phyloP scores from a whole-genome alignment of 64 coral and sea anemone genomes.

The Pocillopora verrucosa region DNA sequence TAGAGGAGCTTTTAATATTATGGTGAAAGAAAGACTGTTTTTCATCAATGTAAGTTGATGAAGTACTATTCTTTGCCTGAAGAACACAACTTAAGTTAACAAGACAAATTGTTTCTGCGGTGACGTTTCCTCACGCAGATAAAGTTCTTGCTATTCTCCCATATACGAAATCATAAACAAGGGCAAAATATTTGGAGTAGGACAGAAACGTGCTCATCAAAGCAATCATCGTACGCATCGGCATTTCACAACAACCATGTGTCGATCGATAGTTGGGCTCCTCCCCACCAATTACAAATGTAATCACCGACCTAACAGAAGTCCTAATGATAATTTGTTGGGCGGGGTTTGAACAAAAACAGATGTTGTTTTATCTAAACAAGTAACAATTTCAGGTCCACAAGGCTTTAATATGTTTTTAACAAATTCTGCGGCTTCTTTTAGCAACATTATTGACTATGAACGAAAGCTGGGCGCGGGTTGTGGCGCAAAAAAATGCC shows the following conservation, averaged over 20 bases:
- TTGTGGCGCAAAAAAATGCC: not conserved
- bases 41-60: not conserved
- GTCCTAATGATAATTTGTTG: not conserved
- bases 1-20: not conserved
- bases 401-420: not conserved
- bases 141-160: not conserved
- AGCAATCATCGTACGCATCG: not conserved
- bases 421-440: constrained; percentile 28
- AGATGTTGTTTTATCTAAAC: not conserved
- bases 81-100: not conserved
- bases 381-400: not conserved
- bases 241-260: not conserved
- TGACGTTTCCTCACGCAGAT: not conserved
- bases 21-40: not conserved
- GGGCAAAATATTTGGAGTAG: not conserved
- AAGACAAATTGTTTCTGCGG: constrained; percentile 27
- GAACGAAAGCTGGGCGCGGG: not conserved
- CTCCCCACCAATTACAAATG: constrained; percentile 30
- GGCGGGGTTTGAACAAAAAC: constrained; percentile 8
- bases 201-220: not conserved
- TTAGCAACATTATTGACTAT: not conserved
- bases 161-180: not conserved
- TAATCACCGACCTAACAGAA: not conserved
- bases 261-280: not conserved
- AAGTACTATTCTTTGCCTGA: not conserved